These are phyloP conservation scores for Regulus satrapa DNA, from an alignment of 2,113 vertebrate genomes.

Conservation along the genomic window DNA sequence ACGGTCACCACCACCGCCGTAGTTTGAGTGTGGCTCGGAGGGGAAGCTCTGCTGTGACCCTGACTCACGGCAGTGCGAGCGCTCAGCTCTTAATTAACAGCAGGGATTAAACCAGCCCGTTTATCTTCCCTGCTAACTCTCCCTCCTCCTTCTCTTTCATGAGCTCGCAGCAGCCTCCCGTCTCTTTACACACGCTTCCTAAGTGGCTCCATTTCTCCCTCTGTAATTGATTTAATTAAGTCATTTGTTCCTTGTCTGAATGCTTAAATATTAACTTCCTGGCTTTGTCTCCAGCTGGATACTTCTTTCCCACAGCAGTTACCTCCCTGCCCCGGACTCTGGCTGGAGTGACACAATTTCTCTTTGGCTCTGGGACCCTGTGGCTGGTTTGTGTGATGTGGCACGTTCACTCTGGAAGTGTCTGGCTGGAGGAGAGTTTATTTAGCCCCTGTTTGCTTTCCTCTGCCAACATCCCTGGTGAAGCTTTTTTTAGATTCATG, in stretches of 20 bases:
- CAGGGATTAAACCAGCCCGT: neutral
- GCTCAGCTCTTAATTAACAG: conserved; percentile 26
- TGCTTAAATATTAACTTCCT: conserved; percentile 68
- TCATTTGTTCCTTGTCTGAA: conserved; percentile 63
- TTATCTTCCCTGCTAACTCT: conserved; percentile 51
- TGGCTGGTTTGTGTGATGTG: neutral
- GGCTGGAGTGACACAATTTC: neutral
- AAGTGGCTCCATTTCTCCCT: conserved; percentile 48
- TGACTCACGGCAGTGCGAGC: neutral
- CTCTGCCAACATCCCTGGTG: neutral
- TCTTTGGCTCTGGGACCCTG: neutral
- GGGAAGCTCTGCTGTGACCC: neutral
- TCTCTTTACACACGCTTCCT: conserved; percentile 25
- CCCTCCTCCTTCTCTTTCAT: neutral
- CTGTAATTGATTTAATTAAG: conserved; percentile 69
- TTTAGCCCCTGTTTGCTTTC: conserved; percentile 14
- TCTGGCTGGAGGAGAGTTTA: neutral
- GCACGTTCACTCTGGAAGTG: neutral
- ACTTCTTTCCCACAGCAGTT: neutral
- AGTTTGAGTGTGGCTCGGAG: neutral
- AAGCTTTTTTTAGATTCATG: neutral
- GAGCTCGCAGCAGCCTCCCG: neutral
- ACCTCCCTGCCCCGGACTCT: neutral
- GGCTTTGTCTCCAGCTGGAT: conserved; percentile 53
- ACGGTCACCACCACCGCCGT: rapidly evolving